Evolutionary conservation across 2,888 invertebrate species (phyloP), one percentile per base, ranked within the genome.

Genomic region (Taenaris catops): DNA sequence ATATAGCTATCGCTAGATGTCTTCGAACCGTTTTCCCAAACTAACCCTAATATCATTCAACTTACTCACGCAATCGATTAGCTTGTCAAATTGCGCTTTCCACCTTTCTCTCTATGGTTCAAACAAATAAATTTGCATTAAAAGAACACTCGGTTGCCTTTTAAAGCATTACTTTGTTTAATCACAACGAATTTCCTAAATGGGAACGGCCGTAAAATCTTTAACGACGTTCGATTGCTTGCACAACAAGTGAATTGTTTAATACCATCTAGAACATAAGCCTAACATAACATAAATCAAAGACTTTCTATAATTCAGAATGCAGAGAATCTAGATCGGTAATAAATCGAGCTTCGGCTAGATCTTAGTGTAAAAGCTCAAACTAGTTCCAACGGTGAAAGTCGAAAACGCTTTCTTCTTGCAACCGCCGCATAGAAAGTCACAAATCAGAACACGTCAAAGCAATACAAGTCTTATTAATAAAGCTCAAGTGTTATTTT

Each of bases 361-460:
- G 43, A 43, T 45, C 31, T 33, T 20, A 23, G 29, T 23, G 28
- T 37, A 26, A 25, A 39, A 43, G 42, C 45, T 46, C 44, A 58
- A 63, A 63, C 69, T 53, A 54, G 65, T 64, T 63, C 45, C 28
- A 34, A 26, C 7, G 51, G 69, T 55, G 69, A 69, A 69, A 69
- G 69, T 65, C 44, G 38, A 37, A 32, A 49, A 49, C 55, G 48
- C 51, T 53, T 53, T 52, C 56, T 51, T 53, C 27, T 29, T 25
- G 11, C 32, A 32, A 10, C 24, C 17, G 23, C 7, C 9, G 20
- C 16, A 14, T 8, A 2, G 5, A 10, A 9, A 1, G 9, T 7
- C 14, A 10, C 10, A 17, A 17, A 17, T 18, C 25, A 25, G 16
- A 16, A 17, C 23, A 14, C 4, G 0, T 6, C 8, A 3, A 14